These are phyloP conservation scores for Pyrgilauda ruficollis DNA, from an alignment of 2,113 vertebrate genomes.

Conservation along the genomic window DNA sequence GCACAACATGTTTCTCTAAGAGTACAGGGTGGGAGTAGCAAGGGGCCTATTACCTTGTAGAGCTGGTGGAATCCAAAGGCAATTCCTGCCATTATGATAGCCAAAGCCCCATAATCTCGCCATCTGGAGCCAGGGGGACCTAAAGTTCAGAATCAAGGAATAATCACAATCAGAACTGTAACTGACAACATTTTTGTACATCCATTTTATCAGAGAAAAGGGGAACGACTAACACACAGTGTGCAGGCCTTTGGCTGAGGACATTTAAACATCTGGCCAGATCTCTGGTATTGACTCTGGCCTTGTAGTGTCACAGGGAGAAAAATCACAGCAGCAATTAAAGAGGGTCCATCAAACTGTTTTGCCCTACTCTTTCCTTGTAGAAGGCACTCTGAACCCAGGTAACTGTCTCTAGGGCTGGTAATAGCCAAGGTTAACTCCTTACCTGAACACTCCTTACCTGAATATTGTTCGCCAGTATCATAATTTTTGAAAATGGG, in stretches of 20 bases:
- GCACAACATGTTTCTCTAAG: neutral
- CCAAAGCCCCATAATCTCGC: constrained; percentile 92
- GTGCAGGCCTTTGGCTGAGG: neutral
- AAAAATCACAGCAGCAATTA: neutral
- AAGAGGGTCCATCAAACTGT: neutral
- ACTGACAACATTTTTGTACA: neutral
- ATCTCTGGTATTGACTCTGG: neutral
- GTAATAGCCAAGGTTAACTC: neutral
- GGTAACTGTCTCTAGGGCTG: neutral
- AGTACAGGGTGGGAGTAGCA: neutral
- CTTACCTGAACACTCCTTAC: neutral
- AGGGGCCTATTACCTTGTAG: constrained; percentile 81
- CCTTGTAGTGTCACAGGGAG: neutral
- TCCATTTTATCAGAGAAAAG: neutral
- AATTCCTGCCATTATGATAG: constrained; percentile 91
- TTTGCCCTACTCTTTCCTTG: neutral
- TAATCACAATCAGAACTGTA: neutral
- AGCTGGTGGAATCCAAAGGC: constrained; percentile 94
- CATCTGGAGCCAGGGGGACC: constrained; percentile 86
- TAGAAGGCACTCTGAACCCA: neutral
- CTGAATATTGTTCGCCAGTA: neutral
- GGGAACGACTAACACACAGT: neutral
- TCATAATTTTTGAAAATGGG: neutral
- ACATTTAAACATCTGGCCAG: neutral
- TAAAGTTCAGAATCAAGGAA: constrained; percentile 37